These are phyloP conservation scores for Pseudorectes ferrugineus DNA, from an alignment of 2,113 vertebrate genomes.

Conservation along the genomic window DNA sequence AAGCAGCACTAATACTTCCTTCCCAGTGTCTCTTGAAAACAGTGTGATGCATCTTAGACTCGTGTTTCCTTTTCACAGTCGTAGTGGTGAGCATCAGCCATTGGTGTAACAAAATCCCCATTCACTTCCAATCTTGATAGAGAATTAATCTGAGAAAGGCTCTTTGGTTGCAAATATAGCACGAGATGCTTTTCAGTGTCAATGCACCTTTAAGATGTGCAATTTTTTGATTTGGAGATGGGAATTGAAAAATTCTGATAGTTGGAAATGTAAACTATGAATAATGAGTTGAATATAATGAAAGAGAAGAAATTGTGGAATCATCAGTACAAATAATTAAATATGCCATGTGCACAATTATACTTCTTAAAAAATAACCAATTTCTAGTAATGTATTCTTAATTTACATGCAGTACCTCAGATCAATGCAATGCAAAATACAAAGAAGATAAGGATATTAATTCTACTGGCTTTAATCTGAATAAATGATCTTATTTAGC, in stretches of 20 bases:
- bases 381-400: neutral
- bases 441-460: neutral
- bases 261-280: neutral
- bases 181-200: rapidly evolving
- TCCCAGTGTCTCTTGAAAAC: neutral
- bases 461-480: neutral
- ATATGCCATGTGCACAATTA: neutral
- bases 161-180: neutral
- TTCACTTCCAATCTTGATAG: neutral
- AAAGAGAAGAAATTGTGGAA: neutral
- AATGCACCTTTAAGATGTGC: neutral
- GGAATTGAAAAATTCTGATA: neutral
- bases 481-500: neutral
- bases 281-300: neutral
- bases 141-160: neutral
- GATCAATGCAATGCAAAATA: neutral
- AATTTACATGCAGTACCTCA: neutral
- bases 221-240: neutral
- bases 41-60: neutral
- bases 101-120: rapidly evolving
- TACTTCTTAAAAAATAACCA: neutral
- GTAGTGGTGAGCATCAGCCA: neutral
- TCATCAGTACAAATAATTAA: neutral
- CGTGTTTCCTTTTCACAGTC: neutral
- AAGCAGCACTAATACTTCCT: neutral